Percentiles rank a stretch among this genome's conserved stretches.
Conservation (phyloP, 2,888 invertebrate genomes). For the Tanaodytes sp. region DNA sequence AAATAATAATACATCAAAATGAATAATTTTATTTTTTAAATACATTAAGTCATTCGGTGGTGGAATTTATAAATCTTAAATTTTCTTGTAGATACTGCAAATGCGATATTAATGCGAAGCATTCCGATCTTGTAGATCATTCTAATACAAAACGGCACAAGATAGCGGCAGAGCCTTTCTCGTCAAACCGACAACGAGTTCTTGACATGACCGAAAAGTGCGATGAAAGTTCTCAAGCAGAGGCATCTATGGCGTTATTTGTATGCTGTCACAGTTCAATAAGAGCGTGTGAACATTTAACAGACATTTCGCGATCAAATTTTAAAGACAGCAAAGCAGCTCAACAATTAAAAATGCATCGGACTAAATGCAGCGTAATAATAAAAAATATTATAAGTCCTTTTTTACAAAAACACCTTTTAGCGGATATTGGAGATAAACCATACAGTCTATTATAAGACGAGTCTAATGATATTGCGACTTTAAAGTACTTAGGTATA, state of each 20-base stretch:
- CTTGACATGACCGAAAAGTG: not conserved
- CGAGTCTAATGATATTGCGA: conserved; percentile 59
- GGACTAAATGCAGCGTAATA: conserved; percentile 55
- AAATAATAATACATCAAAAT: no score
- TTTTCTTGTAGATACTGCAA: conserved; percentile 17
- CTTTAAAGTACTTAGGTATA: conserved; percentile 54
- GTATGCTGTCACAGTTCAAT: conserved; percentile 2
- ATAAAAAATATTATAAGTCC: conserved; percentile 54
- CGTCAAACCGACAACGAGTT: conserved; percentile 2
- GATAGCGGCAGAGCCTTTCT: conserved; percentile 11
- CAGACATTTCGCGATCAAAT: conserved; percentile 13
- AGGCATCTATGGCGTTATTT: conserved; percentile 6
- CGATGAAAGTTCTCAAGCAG: not conserved
- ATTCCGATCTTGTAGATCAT: conserved; percentile 7
- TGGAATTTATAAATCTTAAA: no score
- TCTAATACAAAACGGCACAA: not conserved
- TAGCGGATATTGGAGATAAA: conserved; percentile 53
- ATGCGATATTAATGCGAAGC: not conserved
- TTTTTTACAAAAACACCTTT: conserved; percentile 44
- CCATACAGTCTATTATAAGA: conserved; percentile 58
- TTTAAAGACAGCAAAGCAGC: conserved; percentile 41
- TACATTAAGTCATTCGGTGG: no score
- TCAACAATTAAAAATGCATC: conserved; percentile 48
- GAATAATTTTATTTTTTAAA: no score
- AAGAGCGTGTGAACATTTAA: conserved; percentile 21